Percentiles rank a stretch among this genome's conserved stretches.
phyloP scores from a whole-genome alignment of 2,797 vertebrate genomes.

The Tragopan temminckii region DNA sequence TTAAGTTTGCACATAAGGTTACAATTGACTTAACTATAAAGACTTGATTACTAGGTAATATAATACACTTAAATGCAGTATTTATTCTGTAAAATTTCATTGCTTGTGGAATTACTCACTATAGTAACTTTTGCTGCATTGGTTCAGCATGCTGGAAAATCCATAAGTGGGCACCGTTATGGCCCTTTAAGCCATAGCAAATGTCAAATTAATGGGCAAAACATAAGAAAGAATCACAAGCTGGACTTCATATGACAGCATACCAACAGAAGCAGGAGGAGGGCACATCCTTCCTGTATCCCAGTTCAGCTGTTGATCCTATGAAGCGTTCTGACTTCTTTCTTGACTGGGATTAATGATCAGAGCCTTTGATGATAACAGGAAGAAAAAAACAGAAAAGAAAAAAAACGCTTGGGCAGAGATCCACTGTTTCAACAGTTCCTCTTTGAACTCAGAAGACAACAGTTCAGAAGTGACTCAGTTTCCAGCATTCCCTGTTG shows the following conservation, averaged over 20 bases:
- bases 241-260: neutral
- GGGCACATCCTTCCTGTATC: neutral
- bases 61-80: neutral
- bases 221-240: neutral
- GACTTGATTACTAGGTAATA: neutral
- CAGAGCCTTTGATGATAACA: constrained; percentile 6
- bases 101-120: neutral
- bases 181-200: neutral
- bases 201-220: neutral
- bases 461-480: neutral
- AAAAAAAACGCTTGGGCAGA: neutral
- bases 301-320: neutral
- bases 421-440: constrained; percentile 3
- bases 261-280: neutral
- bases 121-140: neutral
- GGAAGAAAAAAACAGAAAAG: neutral
- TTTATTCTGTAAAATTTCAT: neutral
- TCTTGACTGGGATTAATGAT: constrained; percentile 14
- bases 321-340: constrained; percentile 1
- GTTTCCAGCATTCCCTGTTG: neutral
- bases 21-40: neutral
- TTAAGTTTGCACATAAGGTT: neutral
- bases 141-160: neutral
- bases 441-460: constrained; percentile 25
- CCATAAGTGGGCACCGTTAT: neutral